Percentiles rank a stretch among this genome's conserved stretches.
These are phyloP conservation scores for Furnarius figulus DNA, from an alignment of 2,113 vertebrate species.

Conservation along the genomic window DNA sequence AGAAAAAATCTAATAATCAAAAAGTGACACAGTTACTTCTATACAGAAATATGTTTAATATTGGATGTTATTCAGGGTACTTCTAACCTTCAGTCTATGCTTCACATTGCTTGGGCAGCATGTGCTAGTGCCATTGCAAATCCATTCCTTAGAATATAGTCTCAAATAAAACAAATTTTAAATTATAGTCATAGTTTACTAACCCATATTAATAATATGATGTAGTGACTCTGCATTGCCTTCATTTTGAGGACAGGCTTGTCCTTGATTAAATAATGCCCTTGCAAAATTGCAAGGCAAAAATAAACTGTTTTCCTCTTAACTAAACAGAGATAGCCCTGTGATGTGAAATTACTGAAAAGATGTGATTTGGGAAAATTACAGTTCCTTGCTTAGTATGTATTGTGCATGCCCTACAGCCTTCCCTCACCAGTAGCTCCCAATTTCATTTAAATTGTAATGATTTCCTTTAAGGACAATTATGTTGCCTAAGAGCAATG, in stretches of 20 bases:
- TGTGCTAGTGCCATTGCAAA: neutral
- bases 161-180: conserved; percentile 35
- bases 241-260: conserved; percentile 35
- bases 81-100: conserved; percentile 13
- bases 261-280: conserved; percentile 68
- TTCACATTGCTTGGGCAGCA: neutral
- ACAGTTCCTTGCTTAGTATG: conserved; percentile 75
- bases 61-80: neutral
- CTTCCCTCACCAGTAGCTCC: conserved; percentile 77
- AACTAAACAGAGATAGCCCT: conserved; percentile 74
- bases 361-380: conserved; percentile 77
- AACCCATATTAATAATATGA: conserved; percentile 55
- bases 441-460: conserved; percentile 84
- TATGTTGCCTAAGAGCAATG: conserved; percentile 73
- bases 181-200: conserved; percentile 57
- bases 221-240: conserved; percentile 35
- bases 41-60: neutral
- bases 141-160: neutral
- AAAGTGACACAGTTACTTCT: conserved; percentile 47
- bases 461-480: conserved; percentile 84
- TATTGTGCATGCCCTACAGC: conserved; percentile 74
- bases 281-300: conserved; percentile 65
- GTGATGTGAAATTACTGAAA: conserved; percentile 74
- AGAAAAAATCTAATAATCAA: conserved; percentile 12
- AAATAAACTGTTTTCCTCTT: conserved; percentile 70